Conservation (phyloP, 2,888 invertebrate species). For the Ischnus inquisitorius region DNA sequence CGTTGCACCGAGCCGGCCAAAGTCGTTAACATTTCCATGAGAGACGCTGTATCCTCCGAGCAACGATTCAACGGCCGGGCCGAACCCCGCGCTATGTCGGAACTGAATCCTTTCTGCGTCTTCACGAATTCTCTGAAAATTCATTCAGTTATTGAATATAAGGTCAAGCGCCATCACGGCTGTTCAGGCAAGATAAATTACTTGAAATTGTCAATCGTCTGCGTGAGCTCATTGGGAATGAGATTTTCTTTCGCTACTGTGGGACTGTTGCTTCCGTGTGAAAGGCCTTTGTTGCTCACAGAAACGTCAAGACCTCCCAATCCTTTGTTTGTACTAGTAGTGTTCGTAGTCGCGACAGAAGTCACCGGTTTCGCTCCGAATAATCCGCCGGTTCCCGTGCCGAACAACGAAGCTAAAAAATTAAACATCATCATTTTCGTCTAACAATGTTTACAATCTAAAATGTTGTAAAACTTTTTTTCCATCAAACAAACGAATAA, state of each 20-base stretch:
- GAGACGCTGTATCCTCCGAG: slow-evolving; percentile 88
- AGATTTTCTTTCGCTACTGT: slow-evolving; percentile 88
- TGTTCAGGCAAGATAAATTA: slow-evolving; percentile 75
- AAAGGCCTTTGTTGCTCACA: slow-evolving; percentile 84
- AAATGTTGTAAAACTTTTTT: slow-evolving; percentile 12
- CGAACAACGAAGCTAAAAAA: slow-evolving; percentile 78
- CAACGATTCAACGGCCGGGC: slow-evolving; percentile 88
- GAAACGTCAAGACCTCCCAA: slow-evolving; percentile 90
- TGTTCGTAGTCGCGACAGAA: slow-evolving; percentile 70
- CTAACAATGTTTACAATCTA: slow-evolving; percentile 34
- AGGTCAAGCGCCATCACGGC: not conserved
- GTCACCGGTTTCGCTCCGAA: slow-evolving; percentile 78
- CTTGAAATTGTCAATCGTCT: slow-evolving; percentile 93
- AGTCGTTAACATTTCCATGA: slow-evolving; percentile 88
- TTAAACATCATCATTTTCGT: no score
- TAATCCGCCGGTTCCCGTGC: slow-evolving; percentile 75
- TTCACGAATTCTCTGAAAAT: slow-evolving; percentile 90
- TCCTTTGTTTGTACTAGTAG: slow-evolving; percentile 87
- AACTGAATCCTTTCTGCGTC: slow-evolving; percentile 93
- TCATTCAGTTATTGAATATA: slow-evolving; percentile 6
- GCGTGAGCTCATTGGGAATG: slow-evolving; percentile 92
- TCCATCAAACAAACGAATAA: slow-evolving; percentile 69
- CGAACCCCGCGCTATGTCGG: slow-evolving; percentile 92
- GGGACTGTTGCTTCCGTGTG: slow-evolving; percentile 85
- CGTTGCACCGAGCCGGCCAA: slow-evolving; percentile 89